Percentiles rank a stretch among this genome's conserved stretches.
phyloP scores from a whole-genome alignment of 2,797 vertebrate species.

The Tympanoctomys barrerae region DNA sequence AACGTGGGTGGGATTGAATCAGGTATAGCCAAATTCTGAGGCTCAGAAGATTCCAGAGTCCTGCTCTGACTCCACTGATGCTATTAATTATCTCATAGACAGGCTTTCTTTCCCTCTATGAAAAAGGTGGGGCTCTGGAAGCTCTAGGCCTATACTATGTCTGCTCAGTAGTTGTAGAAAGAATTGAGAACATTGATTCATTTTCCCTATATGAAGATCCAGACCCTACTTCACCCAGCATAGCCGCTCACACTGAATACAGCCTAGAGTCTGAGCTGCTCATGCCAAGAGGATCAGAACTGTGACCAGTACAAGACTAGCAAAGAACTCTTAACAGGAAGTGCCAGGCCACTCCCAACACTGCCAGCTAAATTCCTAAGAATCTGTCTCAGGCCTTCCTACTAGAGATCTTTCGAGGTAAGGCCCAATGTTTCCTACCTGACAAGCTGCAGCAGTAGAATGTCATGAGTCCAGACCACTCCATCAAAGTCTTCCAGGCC shows the following conservation, averaged over 20 bases:
- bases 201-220: background rate
- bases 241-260: background rate
- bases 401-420: background rate
- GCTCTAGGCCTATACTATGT: background rate
- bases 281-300: background rate
- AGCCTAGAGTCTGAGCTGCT: background rate
- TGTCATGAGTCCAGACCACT: background rate
- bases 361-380: background rate
- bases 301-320: background rate
- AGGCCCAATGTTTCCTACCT: background rate
- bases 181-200: background rate
- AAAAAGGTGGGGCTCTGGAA: background rate
- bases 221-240: background rate
- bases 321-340: background rate
- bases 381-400: background rate
- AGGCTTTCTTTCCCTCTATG: background rate
- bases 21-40: background rate
- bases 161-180: background rate
- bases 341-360: accelerated
- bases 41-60: background rate
- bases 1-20: background rate
- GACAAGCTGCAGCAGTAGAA: background rate
- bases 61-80: background rate
- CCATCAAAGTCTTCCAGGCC: background rate
- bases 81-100: background rate